Evolutionary conservation across 2,888 invertebrate genomes (phyloP).

Genomic region (Lydus trimaculatus): DNA sequence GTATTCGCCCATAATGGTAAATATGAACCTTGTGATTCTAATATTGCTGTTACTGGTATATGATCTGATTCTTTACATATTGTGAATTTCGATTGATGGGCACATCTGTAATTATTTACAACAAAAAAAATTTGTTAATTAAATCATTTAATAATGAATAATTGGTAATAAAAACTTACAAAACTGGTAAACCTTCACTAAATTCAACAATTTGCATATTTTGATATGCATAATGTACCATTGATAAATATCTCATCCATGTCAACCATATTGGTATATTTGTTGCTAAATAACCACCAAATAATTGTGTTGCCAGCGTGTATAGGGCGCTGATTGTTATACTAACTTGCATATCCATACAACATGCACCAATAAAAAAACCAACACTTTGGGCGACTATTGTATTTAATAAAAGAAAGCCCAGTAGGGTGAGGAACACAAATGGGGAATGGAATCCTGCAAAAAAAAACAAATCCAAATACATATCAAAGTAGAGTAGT

Average conservation of each 20-base stretch:
- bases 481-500: too few relatives aligned
- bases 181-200: conserved; percentile 71
- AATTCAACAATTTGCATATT: conserved; percentile 84
- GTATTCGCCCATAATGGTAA: conserved; percentile 78
- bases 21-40: conserved; percentile 71
- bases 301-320: conserved; percentile 77
- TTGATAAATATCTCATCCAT: conserved; percentile 78
- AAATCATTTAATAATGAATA: too few relatives aligned
- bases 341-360: conserved; percentile 79
- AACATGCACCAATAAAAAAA: conserved; percentile 79
- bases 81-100: conserved; percentile 70
- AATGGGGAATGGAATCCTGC: conserved; percentile 66
- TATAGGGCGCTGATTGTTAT: conserved; percentile 80
- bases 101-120: too few relatives aligned
- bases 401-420: conserved; percentile 74
- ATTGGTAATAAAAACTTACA: conserved; percentile 62
- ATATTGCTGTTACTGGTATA: conserved; percentile 72
- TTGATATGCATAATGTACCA: conserved; percentile 82
- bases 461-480: conserved; percentile 29
- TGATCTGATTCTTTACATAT: conserved; percentile 67
- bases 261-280: conserved; percentile 76
- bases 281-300: conserved; percentile 78
- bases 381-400: conserved; percentile 81
- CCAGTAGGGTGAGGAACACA: conserved; percentile 73
- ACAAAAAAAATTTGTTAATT: too few relatives aligned